phyloP scores from a whole-genome alignment of 2,113 vertebrate species.

The Ameiurus melas region DNA sequence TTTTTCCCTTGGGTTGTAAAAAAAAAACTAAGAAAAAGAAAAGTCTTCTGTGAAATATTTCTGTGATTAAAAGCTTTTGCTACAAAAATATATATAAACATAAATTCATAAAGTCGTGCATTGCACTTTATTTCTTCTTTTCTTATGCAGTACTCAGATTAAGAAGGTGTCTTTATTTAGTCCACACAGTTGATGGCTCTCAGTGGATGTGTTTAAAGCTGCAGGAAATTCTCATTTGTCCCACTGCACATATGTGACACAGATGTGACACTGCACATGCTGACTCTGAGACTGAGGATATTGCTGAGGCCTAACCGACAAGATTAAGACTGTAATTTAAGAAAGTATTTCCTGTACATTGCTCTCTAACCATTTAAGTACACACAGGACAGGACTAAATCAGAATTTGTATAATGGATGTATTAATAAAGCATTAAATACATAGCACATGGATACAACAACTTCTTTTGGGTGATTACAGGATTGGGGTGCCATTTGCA shows the following conservation, averaged over 20 bases:
- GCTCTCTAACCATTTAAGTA: neutral
- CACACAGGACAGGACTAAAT: neutral
- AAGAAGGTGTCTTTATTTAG: neutral
- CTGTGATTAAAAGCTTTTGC: conserved; percentile 73
- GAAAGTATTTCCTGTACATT: conserved; percentile 1
- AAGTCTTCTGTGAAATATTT: conserved; percentile 57
- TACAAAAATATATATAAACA: conserved; percentile 74
- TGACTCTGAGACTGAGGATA: conserved; percentile 11
- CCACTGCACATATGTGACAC: no score
- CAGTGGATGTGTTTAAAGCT: conserved; percentile 11
- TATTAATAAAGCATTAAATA: conserved; percentile 28
- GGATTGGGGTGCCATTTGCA: no score
- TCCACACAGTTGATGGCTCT: neutral
- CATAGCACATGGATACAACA: neutral
- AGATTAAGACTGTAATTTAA: conserved; percentile 15
- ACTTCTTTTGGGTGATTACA: neutral
- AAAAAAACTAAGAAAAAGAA: conserved; percentile 55
- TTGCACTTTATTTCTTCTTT: conserved; percentile 56
- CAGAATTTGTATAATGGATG: conserved; percentile 7
- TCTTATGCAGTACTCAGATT: conserved; percentile 1
- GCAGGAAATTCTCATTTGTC: neutral
- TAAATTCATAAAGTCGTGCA: conserved; percentile 67
- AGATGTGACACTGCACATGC: no score
- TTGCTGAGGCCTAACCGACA: neutral
- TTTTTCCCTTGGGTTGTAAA: conserved; percentile 69